Conservation (phyloP, 2,888 invertebrate species). For the Romanomermis culicivorax region DNA sequence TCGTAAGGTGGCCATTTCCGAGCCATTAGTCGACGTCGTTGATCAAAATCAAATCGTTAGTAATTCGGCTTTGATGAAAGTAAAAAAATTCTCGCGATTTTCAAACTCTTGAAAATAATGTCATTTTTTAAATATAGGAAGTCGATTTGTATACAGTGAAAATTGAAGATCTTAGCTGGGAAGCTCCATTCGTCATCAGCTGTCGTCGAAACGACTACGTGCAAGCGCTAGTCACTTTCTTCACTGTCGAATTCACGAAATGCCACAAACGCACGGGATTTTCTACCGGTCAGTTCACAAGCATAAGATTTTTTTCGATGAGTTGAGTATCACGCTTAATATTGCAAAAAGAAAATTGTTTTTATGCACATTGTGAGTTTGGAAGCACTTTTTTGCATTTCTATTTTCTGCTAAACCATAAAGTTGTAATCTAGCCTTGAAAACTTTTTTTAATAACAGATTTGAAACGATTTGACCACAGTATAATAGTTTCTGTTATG, state of each 20-base stretch:
- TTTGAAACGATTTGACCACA: no score
- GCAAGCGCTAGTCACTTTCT: conserved; percentile 87
- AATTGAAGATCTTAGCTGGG: conserved; percentile 74
- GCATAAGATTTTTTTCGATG: no score
- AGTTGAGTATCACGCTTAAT: no score
- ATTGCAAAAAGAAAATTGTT: no score
- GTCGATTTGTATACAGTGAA: conserved; percentile 95
- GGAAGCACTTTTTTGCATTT: no score
- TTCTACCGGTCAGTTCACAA: conserved; percentile 48
- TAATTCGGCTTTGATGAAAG: conserved; percentile 70
- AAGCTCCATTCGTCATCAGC: conserved; percentile 43
- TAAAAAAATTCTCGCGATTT: conserved; percentile 17
- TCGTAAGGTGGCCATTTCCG: conserved; percentile 84
- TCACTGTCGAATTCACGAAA: conserved; percentile 97
- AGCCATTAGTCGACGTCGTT: conserved; percentile 93
- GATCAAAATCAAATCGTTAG: conserved; percentile 96
- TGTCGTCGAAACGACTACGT: conserved; percentile 33
- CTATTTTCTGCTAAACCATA: no score
- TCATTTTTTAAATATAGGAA: conserved; percentile 40
- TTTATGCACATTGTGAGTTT: no score
- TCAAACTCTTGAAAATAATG: not conserved
- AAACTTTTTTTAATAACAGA: no score
- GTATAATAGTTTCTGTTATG: no score
- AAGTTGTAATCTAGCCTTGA: no score
- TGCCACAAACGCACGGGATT: conserved; percentile 95